A percentile compares a stretch with the other conserved stretches of the same genome.
Conservation (phyloP, 2,888 invertebrate genomes). For the Iselma pallidipennis region DNA sequence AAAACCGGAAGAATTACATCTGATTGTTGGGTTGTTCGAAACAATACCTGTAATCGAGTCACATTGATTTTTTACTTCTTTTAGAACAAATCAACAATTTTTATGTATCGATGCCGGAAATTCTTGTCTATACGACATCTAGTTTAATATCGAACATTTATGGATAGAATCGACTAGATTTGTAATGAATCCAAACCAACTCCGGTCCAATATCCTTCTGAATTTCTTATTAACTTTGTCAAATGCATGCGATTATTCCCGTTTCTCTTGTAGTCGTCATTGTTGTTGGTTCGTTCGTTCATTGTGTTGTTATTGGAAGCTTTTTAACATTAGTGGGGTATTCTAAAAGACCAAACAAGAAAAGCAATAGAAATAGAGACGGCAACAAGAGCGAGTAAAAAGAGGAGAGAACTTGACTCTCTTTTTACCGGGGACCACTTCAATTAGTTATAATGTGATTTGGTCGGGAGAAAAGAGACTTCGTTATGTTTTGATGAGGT, state of each 20-base stretch:
- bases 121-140: too few species aligned
- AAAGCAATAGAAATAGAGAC: too few species aligned
- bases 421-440: slow-evolving; percentile 49
- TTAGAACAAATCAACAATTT: too few species aligned
- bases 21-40: too few species aligned
- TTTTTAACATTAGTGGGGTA: background rate
- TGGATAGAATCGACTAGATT: background rate
- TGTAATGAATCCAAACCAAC: background rate
- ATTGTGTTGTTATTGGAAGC: slow-evolving; percentile 10
- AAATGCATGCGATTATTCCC: slow-evolving; percentile 10
- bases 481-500: slow-evolving; percentile 55
- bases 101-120: too few species aligned
- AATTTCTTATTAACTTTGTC: slow-evolving; percentile 27
- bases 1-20: background rate
- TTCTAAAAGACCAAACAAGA: background rate
- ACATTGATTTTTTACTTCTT: too few species aligned
- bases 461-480: slow-evolving; percentile 53
- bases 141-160: background rate
- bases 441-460: slow-evolving; percentile 57
- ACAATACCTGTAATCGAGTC: too few species aligned
- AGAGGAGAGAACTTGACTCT: slow-evolving; percentile 22
- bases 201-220: slow-evolving; percentile 11
- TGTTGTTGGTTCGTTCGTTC: slow-evolving; percentile 9
- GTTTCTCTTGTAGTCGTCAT: background rate
- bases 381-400: too few species aligned